Conservation (phyloP, 92 coral and sea anemone species). For the Isaurus tuberculatus region DNA sequence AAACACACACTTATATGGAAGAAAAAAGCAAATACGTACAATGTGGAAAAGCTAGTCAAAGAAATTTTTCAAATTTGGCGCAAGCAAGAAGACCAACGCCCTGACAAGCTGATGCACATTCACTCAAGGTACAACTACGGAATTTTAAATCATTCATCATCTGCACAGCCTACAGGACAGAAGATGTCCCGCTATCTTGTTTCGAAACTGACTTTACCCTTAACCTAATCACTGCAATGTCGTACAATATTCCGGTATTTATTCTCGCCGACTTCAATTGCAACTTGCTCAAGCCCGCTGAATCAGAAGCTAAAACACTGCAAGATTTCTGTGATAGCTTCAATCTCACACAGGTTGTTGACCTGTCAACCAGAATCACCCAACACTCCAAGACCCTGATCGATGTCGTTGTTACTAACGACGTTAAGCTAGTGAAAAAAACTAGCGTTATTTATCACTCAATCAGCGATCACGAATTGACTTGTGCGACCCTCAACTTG, state of each 20-base stretch:
- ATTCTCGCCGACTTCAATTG: constrained; percentile 51
- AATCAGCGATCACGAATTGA: constrained; percentile 59
- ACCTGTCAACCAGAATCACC: constrained; percentile 55
- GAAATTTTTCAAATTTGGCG: neutral
- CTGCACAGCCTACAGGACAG: constrained; percentile 54
- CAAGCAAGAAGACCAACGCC: neutral
- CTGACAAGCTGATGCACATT: too few species aligned
- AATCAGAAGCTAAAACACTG: constrained; percentile 36
- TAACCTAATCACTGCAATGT: constrained; percentile 43
- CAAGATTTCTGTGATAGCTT: constrained; percentile 44
- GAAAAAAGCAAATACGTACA: neutral
- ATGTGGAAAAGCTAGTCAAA: constrained; percentile 7
- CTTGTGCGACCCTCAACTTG: constrained; percentile 12
- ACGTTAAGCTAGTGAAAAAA: constrained; percentile 40
- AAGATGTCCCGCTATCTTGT: constrained; percentile 28
- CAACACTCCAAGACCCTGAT: constrained; percentile 50
- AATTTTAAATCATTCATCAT: constrained; percentile 38
- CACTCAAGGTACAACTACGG: constrained; percentile 53
- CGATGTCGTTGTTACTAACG: constrained; percentile 43
- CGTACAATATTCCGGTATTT: constrained; percentile 41
- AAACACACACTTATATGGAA: neutral
- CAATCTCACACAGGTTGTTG: constrained; percentile 48
- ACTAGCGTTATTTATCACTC: constrained; percentile 41
- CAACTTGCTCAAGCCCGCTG: neutral
- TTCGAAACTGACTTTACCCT: constrained; percentile 25